Percentiles rank a stretch among this genome's conserved stretches.
phyloP scores from a whole-genome alignment of 2,113 vertebrate species.

The Vidua macroura region DNA sequence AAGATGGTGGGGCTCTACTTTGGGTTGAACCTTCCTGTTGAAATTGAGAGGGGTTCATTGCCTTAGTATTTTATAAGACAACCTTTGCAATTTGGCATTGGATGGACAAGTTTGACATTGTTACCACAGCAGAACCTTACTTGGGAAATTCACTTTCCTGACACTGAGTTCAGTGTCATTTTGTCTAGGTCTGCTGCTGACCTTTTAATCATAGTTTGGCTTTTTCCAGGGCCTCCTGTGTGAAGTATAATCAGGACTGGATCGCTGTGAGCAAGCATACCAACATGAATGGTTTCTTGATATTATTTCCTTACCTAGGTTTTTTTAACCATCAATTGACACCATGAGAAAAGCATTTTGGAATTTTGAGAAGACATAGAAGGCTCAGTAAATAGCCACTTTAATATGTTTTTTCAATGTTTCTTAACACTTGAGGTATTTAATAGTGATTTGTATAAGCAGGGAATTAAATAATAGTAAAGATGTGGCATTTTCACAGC shows the following conservation, averaged over 20 bases:
- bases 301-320: not conserved
- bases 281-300: not conserved
- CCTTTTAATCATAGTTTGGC: not conserved
- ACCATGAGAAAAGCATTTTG: not conserved
- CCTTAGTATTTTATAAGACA: not conserved
- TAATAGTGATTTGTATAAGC: not conserved
- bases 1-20: not conserved
- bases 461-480: not conserved
- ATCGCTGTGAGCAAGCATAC: not conserved
- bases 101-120: not conserved
- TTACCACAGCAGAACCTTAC: not conserved
- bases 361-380: not conserved
- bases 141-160: not conserved
- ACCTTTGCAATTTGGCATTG: not conserved
- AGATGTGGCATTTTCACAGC: not conserved
- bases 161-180: not conserved
- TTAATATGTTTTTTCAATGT: not conserved
- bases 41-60: not conserved
- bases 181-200: not conserved
- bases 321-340: not conserved
- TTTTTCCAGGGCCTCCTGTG: not conserved
- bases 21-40: not conserved
- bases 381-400: not conserved
- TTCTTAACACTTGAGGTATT: not conserved
- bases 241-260: not conserved